A percentile compares a stretch with the other conserved stretches of the same genome.
These are phyloP conservation scores for Terrapene triunguis DNA, from an alignment of 2,113 vertebrate species.

Conservation along the genomic window DNA sequence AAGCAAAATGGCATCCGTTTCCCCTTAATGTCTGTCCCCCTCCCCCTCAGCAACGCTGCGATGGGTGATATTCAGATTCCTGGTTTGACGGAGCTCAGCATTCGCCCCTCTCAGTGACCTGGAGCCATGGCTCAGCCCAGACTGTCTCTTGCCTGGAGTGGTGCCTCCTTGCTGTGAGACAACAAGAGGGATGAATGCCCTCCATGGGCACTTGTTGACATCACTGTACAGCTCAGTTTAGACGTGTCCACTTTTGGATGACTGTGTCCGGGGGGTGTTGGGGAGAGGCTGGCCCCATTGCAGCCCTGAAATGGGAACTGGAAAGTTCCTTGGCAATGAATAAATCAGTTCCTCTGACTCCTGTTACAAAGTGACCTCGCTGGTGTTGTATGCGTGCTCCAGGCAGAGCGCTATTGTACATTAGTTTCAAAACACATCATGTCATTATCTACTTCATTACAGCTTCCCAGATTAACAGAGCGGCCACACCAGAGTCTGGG, in stretches of 20 bases:
- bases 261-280: accelerated
- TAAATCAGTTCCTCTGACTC: accelerated
- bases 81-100: not conserved
- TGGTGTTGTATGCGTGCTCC: not conserved
- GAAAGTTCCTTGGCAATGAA: accelerated
- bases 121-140: not conserved
- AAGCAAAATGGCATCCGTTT: not conserved
- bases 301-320: accelerated
- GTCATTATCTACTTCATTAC: not conserved
- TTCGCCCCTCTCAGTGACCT: too few relatives aligned
- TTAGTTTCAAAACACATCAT: not conserved
- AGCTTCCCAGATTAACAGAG: not conserved
- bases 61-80: not conserved
- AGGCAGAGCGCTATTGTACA: not conserved
- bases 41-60: not conserved
- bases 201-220: not conserved
- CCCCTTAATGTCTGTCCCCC: not conserved
- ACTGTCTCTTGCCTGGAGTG: not conserved
- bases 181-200: accelerated
- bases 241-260: not conserved
- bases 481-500: not conserved
- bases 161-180: not conserved
- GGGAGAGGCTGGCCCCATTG: too few relatives aligned
- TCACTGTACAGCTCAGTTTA: not conserved
- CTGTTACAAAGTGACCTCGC: not conserved